Percentiles rank a stretch among this genome's conserved stretches.
phyloP scores from a whole-genome alignment of 2,797 vertebrate species.

The Tadarida brasiliensis region DNA sequence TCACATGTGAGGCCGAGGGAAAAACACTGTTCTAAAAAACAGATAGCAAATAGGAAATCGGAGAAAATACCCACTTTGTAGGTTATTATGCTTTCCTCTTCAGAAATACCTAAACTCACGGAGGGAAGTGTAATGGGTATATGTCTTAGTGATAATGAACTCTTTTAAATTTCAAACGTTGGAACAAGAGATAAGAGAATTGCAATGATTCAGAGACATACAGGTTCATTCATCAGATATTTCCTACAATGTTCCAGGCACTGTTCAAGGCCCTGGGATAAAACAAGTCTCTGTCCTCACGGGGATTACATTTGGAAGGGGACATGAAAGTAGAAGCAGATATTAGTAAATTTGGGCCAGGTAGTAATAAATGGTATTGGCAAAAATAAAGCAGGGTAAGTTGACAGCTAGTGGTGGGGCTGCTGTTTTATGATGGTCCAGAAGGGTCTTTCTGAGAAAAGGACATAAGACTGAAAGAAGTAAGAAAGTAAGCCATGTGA shows the following conservation, averaged over 20 bases:
- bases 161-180: neutral
- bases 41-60: neutral
- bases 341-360: neutral
- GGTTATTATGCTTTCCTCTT: neutral
- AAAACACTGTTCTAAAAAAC: neutral
- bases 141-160: neutral
- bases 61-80: neutral
- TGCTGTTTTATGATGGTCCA: neutral
- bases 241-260: neutral
- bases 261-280: neutral
- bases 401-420: neutral
- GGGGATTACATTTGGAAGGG: neutral
- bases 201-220: neutral
- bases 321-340: neutral
- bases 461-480: neutral
- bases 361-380: neutral
- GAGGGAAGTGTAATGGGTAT: neutral
- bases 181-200: constrained; percentile 18
- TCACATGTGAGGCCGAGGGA: constrained; percentile 26
- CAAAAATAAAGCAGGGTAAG: neutral
- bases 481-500: neutral
- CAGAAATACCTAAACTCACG: neutral
- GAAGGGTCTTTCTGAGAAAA: neutral
- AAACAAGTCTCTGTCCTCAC: neutral
- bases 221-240: neutral